A percentile compares a stretch with the other conserved stretches of the same genome.
These are phyloP conservation scores for Timandra comae DNA, from an alignment of 2,888 invertebrate genomes.

Conservation along the genomic window DNA sequence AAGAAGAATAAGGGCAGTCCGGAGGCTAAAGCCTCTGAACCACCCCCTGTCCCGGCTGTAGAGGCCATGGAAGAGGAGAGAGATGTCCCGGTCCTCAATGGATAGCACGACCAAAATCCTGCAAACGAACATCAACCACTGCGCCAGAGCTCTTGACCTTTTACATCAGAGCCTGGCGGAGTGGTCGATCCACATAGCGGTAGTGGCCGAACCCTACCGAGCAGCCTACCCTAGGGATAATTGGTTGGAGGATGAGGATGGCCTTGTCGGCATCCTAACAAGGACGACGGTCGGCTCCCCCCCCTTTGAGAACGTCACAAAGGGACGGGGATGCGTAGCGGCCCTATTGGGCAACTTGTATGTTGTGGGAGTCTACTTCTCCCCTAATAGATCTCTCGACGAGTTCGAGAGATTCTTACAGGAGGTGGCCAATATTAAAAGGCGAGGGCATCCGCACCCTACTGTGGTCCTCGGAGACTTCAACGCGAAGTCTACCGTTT, in stretches of 20 bases:
- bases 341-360: constrained; percentile 1
- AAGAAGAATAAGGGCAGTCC: too few relatives aligned
- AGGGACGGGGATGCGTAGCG: constrained; percentile 13
- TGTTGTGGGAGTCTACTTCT: constrained; percentile 18
- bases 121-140: constrained; percentile 1
- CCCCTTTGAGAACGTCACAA: background rate
- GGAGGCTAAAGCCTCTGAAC: too few relatives aligned
- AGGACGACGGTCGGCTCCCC: constrained; percentile 3
- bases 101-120: background rate
- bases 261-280: background rate
- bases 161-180: constrained; percentile 9
- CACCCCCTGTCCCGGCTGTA: too few relatives aligned
- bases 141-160: constrained; percentile 7
- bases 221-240: background rate
- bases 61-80: too few relatives aligned
- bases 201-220: background rate
- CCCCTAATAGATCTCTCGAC: constrained; percentile 14
- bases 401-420: constrained; percentile 16
- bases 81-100: background rate
- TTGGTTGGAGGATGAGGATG: background rate
- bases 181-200: constrained; percentile 8
- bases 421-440: background rate
- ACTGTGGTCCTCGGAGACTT: constrained; percentile 6
- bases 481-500: constrained; percentile 16
- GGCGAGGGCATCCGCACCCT: constrained; percentile 5